Conservation (phyloP, 1,140 invertebrate species). For the Centruroides sculpturatus region DNA sequence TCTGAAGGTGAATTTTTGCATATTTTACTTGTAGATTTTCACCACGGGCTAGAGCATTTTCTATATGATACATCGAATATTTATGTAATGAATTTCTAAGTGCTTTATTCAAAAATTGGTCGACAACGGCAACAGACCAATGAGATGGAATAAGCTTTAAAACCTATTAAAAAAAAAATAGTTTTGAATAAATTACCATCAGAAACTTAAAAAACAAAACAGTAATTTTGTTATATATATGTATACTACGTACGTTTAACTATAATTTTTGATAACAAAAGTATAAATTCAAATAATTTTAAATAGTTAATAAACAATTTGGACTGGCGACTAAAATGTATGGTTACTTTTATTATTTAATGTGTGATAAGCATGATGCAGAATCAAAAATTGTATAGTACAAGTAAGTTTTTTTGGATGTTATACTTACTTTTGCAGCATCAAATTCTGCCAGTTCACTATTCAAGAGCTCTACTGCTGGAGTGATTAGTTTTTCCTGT, state of each 20-base stretch:
- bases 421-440: slow-evolving; percentile 26
- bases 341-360: too few species aligned
- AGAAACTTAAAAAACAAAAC: too few species aligned
- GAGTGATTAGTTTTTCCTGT: slow-evolving; percentile 25
- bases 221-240: too few species aligned
- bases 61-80: slow-evolving; percentile 28
- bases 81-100: slow-evolving; percentile 29
- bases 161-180: slow-evolving; percentile 22
- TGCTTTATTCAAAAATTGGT: slow-evolving; percentile 30
- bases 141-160: slow-evolving; percentile 32
- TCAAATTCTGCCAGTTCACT: slow-evolving; percentile 34
- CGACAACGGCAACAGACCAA: slow-evolving; percentile 33
- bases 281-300: too few species aligned
- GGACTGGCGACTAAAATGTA: too few species aligned
- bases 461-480: slow-evolving; percentile 33
- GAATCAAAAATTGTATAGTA: too few species aligned
- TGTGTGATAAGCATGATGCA: too few species aligned
- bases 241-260: too few species aligned
- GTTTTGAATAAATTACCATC: not conserved
- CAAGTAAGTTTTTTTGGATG: not conserved
- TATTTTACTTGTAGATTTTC: slow-evolving; percentile 33
- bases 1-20: slow-evolving; percentile 26
- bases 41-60: slow-evolving; percentile 31
- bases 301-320: too few species aligned
- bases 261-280: too few species aligned